A percentile compares a stretch with the other conserved stretches of the same genome.
Conservation (phyloP, 2,797 vertebrate genomes). For the Coregonus suidteri region DNA sequence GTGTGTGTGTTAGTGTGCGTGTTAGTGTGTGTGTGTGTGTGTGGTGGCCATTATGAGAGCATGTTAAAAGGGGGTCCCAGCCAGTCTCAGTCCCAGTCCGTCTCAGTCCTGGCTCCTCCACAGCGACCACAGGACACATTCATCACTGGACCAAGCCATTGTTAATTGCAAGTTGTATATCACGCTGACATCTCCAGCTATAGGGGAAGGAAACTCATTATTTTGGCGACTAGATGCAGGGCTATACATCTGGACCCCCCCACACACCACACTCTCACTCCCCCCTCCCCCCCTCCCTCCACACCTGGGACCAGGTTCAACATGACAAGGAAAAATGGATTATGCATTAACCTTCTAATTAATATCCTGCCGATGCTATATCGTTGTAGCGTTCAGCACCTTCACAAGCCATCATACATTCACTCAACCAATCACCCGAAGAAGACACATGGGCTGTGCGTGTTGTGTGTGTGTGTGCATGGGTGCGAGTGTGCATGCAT, state of each 20-base stretch:
- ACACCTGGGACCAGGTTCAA: conserved; percentile 90
- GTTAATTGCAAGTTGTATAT: conserved; percentile 99
- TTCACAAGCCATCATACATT: conserved; percentile 52
- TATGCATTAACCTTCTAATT: conserved; percentile 84
- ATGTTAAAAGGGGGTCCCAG: conserved; percentile 85
- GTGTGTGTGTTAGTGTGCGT: no score
- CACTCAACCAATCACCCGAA: neutral
- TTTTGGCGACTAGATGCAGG: conserved; percentile 92
- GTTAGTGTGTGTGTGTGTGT: conserved; percentile 67
- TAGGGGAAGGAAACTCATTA: conserved; percentile 96
- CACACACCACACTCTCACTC: conserved; percentile 38
- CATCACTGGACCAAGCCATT: conserved; percentile 99
- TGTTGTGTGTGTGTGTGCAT: neutral
- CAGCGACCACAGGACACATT: conserved; percentile 82
- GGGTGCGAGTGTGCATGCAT: neutral
- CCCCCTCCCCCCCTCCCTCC: conserved; percentile 45
- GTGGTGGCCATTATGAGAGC: conserved; percentile 85
- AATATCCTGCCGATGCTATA: conserved; percentile 73
- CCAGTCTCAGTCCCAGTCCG: conserved; percentile 84
- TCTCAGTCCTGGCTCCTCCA: conserved; percentile 80
- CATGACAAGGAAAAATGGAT: conserved; percentile 83
- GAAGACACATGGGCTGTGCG: neutral
- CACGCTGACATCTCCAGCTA: conserved; percentile 85
- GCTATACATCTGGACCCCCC: conserved; percentile 78
- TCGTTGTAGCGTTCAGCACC: conserved; percentile 60